Evolutionary conservation across 2,113 vertebrate species (phyloP), one percentile per base, ranked within the genome.

Genomic region (Zonotrichia leucophrys): DNA sequence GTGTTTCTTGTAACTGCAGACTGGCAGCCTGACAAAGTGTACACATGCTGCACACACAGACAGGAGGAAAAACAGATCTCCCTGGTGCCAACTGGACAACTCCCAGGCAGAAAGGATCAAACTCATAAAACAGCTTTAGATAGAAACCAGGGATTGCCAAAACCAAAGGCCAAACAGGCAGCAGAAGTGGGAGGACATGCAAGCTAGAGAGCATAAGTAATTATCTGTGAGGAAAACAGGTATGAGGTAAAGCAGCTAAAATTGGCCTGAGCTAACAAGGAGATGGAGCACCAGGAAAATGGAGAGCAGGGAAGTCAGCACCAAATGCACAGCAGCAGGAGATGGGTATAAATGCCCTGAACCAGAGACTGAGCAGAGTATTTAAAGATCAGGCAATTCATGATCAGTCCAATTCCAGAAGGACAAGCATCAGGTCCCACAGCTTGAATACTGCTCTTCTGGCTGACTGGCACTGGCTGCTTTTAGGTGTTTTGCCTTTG

Each of bases 391-490:
- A 83, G 67, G 30, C 64, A 89, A 93, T 66, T 62, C 27, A 81
- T 64, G 58, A 78, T 42, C 55, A 87, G 92, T 67, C 76, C 89
- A 77, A 9, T 67, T 90, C 63, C 91, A 93, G 92, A 90, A 95
- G 95, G 90, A 83, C 63, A 92, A 92, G 73, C 94, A 93, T 92
- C 86, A 92, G 76, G 90, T 89, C 90, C 95, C 94, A 88, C 95
- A 95, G 95, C 92, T 83, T 92, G 83, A 96, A 63, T 10, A 28
- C 50, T 2, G 15, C 63, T 86, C 85, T 88, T 53, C 79, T 0
- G 0, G 30, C 76, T 66, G 12, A 19, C 74, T 53, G 68, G 75
- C 79, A 74, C 2, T 10, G 68, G 42, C 63, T 84, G 49, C 39
- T 72, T 90, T 75, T 16, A 87, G 23, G 70, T 56, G 67, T 58